phyloP scores from a whole-genome alignment of 1,140 invertebrate genomes.

The Microplitis mediator region DNA sequence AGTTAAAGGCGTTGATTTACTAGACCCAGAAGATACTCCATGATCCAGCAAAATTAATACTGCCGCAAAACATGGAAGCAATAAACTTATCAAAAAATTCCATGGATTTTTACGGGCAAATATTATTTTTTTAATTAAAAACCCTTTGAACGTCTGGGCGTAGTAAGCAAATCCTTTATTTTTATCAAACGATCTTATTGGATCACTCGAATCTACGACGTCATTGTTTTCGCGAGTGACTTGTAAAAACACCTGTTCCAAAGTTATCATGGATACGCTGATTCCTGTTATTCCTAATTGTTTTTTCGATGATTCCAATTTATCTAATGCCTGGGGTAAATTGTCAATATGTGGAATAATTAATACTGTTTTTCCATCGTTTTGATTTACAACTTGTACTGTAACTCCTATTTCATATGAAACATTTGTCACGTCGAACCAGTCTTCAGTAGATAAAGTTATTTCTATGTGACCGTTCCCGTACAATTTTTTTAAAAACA shows the following conservation, averaged over 20 bases:
- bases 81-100: constrained; percentile 40
- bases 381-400: constrained; percentile 44
- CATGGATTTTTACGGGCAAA: constrained; percentile 49
- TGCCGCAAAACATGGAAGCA: constrained; percentile 46
- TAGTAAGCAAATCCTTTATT: constrained; percentile 41
- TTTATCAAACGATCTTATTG: constrained; percentile 38
- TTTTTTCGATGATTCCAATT: constrained; percentile 67
- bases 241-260: constrained; percentile 86
- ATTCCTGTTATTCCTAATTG: constrained; percentile 74
- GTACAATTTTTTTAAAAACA: constrained; percentile 86
- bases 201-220: constrained; percentile 40
- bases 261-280: constrained; percentile 79
- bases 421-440: constrained; percentile 47
- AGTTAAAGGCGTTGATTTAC: not conserved
- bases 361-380: constrained; percentile 54
- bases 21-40: constrained; percentile 34
- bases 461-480: constrained; percentile 68
- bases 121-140: constrained; percentile 49
- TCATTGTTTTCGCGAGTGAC: constrained; percentile 50
- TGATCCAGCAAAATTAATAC: constrained; percentile 49
- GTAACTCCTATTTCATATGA: constrained; percentile 41
- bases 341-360: constrained; percentile 58
- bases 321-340: constrained; percentile 69
- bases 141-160: constrained; percentile 44
- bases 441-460: constrained; percentile 50